A percentile compares a stretch with the other conserved stretches of the same genome.
phyloP scores from a whole-genome alignment of 2,113 vertebrate species.

The Callocephalon fimbriatum region DNA sequence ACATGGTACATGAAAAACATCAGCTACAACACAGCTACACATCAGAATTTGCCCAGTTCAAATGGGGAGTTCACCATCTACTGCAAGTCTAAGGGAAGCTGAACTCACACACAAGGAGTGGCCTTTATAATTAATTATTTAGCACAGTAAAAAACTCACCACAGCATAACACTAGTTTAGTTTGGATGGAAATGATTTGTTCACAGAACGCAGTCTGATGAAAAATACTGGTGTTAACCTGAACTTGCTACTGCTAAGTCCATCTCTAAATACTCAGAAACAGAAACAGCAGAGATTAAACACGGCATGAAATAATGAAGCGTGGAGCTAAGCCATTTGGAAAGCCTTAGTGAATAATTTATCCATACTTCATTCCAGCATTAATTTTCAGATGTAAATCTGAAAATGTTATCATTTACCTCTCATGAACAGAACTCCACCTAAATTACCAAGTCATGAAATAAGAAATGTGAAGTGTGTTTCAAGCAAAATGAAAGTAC shows the following conservation, averaged over 20 bases:
- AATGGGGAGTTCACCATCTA: neutral
- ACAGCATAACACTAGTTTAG: neutral
- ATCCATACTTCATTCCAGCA: neutral
- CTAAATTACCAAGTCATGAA: neutral
- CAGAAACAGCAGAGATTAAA: constrained; percentile 33
- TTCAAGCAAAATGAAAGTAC: neutral
- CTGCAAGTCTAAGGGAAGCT: neutral
- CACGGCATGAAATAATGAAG: constrained; percentile 1
- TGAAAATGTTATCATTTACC: neutral
- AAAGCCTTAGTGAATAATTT: neutral
- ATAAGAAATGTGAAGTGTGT: neutral
- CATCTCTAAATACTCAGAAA: neutral
- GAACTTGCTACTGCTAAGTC: neutral
- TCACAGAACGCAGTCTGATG: neutral
- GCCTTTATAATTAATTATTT: neutral
- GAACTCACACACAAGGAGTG: neutral
- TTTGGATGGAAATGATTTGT: neutral
- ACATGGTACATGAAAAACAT: neutral
- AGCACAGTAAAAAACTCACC: neutral
- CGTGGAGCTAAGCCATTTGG: neutral
- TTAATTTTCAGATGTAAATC: neutral
- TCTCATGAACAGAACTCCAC: neutral
- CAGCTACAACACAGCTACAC: neutral
- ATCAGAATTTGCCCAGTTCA: neutral
- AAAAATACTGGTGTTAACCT: neutral